Conservation (phyloP, 35 echinoderm and acorn worm species). For the Holothuria glaberrima region DNA sequence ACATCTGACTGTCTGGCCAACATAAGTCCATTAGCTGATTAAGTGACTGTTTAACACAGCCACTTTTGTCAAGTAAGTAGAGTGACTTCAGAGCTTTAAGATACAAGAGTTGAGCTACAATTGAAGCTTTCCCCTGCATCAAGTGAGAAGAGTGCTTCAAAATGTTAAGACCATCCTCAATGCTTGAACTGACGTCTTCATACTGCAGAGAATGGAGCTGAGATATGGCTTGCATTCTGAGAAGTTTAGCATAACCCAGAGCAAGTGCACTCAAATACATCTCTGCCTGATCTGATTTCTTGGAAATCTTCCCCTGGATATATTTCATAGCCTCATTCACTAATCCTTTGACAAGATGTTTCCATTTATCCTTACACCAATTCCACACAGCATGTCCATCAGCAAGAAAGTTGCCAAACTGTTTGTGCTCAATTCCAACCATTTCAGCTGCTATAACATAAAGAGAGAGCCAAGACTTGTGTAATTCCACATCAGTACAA, state of each 20-base stretch:
- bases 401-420: conserved; percentile 3
- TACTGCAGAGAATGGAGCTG: neutral
- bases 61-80: neutral
- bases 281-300: neutral
- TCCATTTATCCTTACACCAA: conserved; percentile 14
- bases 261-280: neutral
- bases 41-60: neutral
- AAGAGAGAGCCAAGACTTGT: conserved; percentile 18
- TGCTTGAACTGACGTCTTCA: neutral
- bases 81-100: conserved; percentile 30
- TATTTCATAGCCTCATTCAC: too few relatives aligned
- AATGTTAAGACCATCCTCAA: conserved; percentile 18
- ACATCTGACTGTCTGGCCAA: neutral
- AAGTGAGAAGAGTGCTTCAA: conserved; percentile 11
- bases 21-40: neutral
- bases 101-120: conserved; percentile 1
- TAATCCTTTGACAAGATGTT: neutral
- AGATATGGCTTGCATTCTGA: neutral
- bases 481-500: conserved; percentile 11
- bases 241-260: neutral
- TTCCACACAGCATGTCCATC: conserved; percentile 20
- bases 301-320: neutral
- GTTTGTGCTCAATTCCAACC: conserved; percentile 45
- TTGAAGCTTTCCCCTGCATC: neutral
- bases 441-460: conserved; percentile 15